These are phyloP conservation scores for Xanthorhoe designata DNA, from an alignment of 2,888 invertebrate genomes.

Conservation along the genomic window DNA sequence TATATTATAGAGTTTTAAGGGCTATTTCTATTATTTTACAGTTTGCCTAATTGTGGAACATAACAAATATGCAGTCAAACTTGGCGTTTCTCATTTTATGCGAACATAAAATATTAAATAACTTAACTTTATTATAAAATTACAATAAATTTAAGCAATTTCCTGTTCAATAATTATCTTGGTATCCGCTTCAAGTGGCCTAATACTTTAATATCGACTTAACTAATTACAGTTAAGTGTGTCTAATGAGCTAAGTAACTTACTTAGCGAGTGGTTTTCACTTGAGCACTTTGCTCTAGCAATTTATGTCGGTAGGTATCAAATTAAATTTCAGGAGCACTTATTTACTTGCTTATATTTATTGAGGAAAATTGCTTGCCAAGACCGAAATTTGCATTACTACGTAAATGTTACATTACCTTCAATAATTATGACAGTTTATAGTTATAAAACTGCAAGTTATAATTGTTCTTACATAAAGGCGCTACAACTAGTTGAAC, in stretches of 20 bases:
- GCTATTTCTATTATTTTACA: no score
- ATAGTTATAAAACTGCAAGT: background rate
- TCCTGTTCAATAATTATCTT: conserved; percentile 2
- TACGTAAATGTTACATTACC: background rate
- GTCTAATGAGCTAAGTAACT: conserved; percentile 53
- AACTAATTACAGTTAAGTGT: conserved; percentile 52
- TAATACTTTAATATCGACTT: conserved; percentile 32
- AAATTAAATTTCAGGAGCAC: conserved; percentile 27
- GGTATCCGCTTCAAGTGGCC: conserved; percentile 34
- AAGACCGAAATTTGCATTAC: background rate
- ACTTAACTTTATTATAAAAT: background rate
- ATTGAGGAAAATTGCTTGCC: background rate
- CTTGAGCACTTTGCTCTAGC: conserved; percentile 32
- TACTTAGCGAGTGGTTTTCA: conserved; percentile 47
- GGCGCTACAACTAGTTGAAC: background rate
- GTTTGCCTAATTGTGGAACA: no score
- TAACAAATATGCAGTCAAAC: no score
- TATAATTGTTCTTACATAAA: background rate
- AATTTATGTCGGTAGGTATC: conserved; percentile 25
- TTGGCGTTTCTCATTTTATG: no score
- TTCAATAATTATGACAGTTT: background rate
- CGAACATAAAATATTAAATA: background rate
- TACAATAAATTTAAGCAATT: background rate
- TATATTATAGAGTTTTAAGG: no score
- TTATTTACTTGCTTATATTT: conserved; percentile 19